Evolutionary conservation across 2,797 vertebrate genomes (phyloP), one percentile per base, ranked within the genome.

Genomic region (Poecilia velifera): DNA sequence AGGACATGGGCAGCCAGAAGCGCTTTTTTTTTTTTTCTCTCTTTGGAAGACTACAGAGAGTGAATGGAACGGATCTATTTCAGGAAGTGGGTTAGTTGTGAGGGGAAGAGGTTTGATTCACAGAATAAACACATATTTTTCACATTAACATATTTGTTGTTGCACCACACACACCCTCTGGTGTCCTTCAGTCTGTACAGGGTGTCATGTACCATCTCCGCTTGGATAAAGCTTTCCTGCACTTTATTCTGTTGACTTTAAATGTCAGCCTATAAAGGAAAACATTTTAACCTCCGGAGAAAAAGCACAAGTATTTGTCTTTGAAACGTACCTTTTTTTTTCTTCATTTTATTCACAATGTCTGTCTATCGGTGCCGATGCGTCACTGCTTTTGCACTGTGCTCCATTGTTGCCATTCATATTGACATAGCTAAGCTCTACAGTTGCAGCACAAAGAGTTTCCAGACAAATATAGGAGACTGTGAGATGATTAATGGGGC

Each of bases 71-170:
- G 46, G 90, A 95, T 95, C 93, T 96, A 96, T 95, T 96, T 94
- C 90, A 94, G 93, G 94, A 96, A 96, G 87, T 95, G 93, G 95
- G 95, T 95, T 96, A 95, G 93, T 95, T 91, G 94, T 92, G 91
- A 95, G 84, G 93, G 90, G 92, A 95, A 93, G 87, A 89, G 83
- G 89, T 91, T 94, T 88, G 82, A 87, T 93, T 93, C 90, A 92
- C 84, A 93, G 91, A 94, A 94, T 94, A 93, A 94, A 95, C 92
- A 94, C 76, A 80, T 88, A 86, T 93, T 93, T 91, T 89, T 92
- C 90, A 92, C 91, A 94, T 94, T 88, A 89, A 86, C 86, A 90
- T 94, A 90, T 94, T 92, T 94, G 90, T 93, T 93, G 90, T 88
- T 90, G 85, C 73, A 89, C 87, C 89, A 85, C 77, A 83, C 77